Evolutionary conservation across 1,140 invertebrate species (phyloP).

Genomic region (Saccostrea cuccullata): DNA sequence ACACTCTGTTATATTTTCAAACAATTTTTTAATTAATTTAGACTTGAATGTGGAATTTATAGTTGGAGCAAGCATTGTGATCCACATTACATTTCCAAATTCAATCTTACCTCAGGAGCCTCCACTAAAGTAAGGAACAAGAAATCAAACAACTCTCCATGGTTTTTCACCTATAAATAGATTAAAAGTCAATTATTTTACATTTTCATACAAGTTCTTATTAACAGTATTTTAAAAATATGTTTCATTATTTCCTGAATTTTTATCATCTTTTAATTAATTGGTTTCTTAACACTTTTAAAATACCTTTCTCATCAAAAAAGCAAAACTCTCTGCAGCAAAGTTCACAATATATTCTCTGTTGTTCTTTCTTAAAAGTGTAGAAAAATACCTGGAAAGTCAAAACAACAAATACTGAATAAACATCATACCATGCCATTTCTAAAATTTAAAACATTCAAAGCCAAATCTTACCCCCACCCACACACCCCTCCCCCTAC

Average conservation of each 20-base stretch:
- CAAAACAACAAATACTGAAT: background rate
- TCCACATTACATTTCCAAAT: background rate
- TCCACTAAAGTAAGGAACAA: conserved; percentile 85
- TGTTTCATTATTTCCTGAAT: no score
- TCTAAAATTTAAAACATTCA: no score
- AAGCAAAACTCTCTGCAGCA: conserved; percentile 96
- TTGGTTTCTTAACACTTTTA: no score
- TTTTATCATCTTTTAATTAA: no score
- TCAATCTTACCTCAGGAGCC: conserved; percentile 83
- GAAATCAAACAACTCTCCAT: conserved; percentile 85
- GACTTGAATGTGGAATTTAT: no score
- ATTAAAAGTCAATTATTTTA: background rate
- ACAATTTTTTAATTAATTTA: no score
- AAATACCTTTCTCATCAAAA: conserved; percentile 90
- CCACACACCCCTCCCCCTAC: background rate
- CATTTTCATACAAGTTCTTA: no score
- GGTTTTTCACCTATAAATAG: conserved; percentile 81
- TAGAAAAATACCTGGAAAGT: conserved; percentile 83
- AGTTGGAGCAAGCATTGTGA: background rate
- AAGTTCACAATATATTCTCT: conserved; percentile 92
- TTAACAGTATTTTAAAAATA: no score
- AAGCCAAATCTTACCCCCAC: no score
- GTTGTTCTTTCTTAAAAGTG: conserved; percentile 85
- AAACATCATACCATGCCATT: no score
- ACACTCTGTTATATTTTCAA: no score